Conservation (phyloP, 2,888 invertebrate genomes). For the Cheilosia pagana region DNA sequence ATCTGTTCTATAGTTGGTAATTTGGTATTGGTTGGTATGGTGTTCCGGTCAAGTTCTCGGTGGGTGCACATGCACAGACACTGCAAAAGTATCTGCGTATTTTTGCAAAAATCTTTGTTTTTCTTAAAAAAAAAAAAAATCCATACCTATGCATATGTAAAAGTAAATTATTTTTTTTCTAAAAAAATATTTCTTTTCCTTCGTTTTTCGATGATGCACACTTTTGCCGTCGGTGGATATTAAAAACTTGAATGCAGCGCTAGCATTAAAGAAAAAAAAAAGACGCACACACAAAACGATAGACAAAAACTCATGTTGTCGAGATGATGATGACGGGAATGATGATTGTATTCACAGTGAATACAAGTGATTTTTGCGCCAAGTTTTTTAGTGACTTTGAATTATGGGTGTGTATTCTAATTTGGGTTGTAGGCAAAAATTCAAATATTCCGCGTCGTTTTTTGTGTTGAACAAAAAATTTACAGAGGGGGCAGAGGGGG, state of each 20-base stretch:
- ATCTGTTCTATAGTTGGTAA: conserved; percentile 61
- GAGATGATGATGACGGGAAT: conserved; percentile 61
- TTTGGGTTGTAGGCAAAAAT: conserved; percentile 46
- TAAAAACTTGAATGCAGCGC: conserved; percentile 29
- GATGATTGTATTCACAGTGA: conserved; percentile 51
- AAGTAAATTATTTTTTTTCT: conserved; percentile 15
- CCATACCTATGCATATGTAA: not conserved
- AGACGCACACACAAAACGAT: not conserved
- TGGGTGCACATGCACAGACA: conserved; percentile 55
- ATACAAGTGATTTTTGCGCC: conserved; percentile 62
- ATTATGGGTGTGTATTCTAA: conserved; percentile 63
- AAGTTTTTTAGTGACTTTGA: conserved; percentile 74
- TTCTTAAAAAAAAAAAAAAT: conserved; percentile 34
- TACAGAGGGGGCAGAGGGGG: not conserved
- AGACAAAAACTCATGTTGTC: conserved; percentile 29
- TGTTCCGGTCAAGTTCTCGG: conserved; percentile 75
- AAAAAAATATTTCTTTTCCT: not conserved
- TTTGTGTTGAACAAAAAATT: conserved; percentile 42
- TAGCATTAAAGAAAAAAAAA: conserved; percentile 19
- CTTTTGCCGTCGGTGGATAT: conserved; percentile 56
- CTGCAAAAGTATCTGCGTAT: conserved; percentile 65
- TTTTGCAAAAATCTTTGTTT: conserved; percentile 69
- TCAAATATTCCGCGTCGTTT: conserved; percentile 44
- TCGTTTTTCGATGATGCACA: conserved; percentile 50
- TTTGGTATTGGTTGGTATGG: conserved; percentile 1